A percentile compares a stretch with the other conserved stretches of the same genome.
Evolutionary conservation across 2,888 invertebrate genomes (phyloP).

Genomic region (Nymphalis urticae): DNA sequence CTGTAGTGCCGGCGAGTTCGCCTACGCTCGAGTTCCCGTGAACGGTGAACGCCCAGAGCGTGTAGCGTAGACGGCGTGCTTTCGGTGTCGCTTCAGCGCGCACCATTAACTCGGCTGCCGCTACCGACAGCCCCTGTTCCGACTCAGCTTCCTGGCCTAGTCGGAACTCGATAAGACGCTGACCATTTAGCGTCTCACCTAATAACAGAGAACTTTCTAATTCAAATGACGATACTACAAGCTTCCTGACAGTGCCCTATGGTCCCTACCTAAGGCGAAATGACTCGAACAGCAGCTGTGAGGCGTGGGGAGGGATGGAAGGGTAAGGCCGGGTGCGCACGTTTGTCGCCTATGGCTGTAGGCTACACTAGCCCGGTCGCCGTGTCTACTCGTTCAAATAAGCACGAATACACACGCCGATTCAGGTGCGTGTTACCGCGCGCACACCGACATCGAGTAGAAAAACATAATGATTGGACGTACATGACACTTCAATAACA

Average conservation of each 20-base stretch:
- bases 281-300: slow-evolving; percentile 50
- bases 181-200: slow-evolving; percentile 92
- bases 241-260: slow-evolving; percentile 35
- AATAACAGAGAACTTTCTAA: slow-evolving; percentile 40
- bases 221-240: slow-evolving; percentile 26
- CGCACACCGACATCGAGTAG: slow-evolving; percentile 50
- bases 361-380: slow-evolving; percentile 63
- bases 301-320: slow-evolving; percentile 18
- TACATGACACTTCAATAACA: not conserved
- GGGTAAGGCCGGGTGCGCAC: slow-evolving; percentile 54
- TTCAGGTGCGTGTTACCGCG: slow-evolving; percentile 60
- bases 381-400: slow-evolving; percentile 46
- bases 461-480: slow-evolving; percentile 21
- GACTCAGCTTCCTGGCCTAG: slow-evolving; percentile 86
- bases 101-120: slow-evolving; percentile 90
- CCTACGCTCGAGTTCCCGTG: slow-evolving; percentile 83
- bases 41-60: slow-evolving; percentile 90
- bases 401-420: slow-evolving; percentile 49
- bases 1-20: slow-evolving; percentile 65
- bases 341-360: slow-evolving; percentile 73
- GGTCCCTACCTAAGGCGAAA: slow-evolving; percentile 61
- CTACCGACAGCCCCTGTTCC: slow-evolving; percentile 84
- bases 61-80: slow-evolving; percentile 86
- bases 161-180: slow-evolving; percentile 92
- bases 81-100: slow-evolving; percentile 88